phyloP scores from a whole-genome alignment of 2,888 invertebrate genomes.

The Agrilus biguttatus region DNA sequence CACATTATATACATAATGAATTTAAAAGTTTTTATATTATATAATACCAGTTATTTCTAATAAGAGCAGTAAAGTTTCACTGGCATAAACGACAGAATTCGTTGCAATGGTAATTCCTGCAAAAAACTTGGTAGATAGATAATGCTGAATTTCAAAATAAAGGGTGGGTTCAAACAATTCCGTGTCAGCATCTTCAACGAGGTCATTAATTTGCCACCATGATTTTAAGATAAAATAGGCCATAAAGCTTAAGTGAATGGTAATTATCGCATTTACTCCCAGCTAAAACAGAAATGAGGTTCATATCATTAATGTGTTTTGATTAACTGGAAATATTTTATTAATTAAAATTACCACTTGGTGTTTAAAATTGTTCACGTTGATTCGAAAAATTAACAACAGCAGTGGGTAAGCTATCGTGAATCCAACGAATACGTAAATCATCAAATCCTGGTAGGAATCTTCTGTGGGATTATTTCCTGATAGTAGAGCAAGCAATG shows the following conservation, averaged over 20 bases:
- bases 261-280: neutral
- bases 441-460: too few species aligned
- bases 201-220: constrained; percentile 4
- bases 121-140: constrained; percentile 1
- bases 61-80: constrained; percentile 3
- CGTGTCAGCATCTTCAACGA: neutral
- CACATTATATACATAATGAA: neutral
- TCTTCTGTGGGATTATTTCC: too few species aligned
- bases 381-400: too few species aligned
- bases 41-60: constrained; percentile 3
- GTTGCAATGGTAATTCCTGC: neutral
- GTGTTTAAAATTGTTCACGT: too few species aligned
- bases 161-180: neutral
- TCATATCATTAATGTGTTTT: neutral
- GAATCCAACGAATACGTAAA: too few species aligned
- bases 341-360: too few species aligned
- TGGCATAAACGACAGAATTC: constrained; percentile 1
- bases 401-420: too few species aligned
- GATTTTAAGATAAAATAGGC: constrained; percentile 2
- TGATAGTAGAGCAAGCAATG: too few species aligned
- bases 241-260: neutral
- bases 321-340: too few species aligned
- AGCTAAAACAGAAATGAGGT: constrained; percentile 1
- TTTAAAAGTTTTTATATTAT: neutral
- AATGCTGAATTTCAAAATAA: neutral